A percentile compares a stretch with the other conserved stretches of the same genome.
These are phyloP conservation scores for Lydus trimaculatus DNA, from an alignment of 2,888 invertebrate genomes.

Conservation along the genomic window DNA sequence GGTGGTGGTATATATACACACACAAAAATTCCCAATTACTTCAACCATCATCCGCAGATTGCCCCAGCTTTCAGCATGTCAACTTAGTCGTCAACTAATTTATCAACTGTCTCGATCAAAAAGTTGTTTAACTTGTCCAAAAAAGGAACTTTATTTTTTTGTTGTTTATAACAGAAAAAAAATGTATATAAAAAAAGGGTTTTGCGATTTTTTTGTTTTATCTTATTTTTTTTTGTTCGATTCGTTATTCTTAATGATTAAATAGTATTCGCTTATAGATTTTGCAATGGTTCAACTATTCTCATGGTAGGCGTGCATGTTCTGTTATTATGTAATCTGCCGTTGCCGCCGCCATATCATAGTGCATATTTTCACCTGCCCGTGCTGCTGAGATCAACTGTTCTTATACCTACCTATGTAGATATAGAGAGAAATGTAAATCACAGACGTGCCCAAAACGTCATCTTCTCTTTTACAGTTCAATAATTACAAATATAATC, in stretches of 20 bases:
- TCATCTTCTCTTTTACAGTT: not conserved
- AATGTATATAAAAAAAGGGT: not conserved
- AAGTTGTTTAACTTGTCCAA: not conserved
- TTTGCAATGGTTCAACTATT: slow-evolving; percentile 29
- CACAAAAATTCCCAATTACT: not conserved
- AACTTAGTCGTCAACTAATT: not conserved
- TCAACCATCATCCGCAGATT: not conserved
- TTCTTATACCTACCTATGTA: too few species aligned
- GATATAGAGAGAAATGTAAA: not conserved
- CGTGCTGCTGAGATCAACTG: not conserved
- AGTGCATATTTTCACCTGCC: slow-evolving; percentile 30
- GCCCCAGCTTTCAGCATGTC: not conserved
- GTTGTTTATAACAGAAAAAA: not conserved
- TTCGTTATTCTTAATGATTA: slow-evolving; percentile 11
- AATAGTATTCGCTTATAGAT: slow-evolving; percentile 17
- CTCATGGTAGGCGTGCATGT: slow-evolving; percentile 31
- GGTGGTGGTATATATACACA: too few species aligned
- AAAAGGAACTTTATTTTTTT: not conserved
- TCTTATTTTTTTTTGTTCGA: not conserved
- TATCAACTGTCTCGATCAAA: not conserved
- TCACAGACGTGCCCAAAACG: slow-evolving; percentile 6
- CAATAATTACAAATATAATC: slow-evolving; percentile 9
- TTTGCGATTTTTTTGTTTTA: not conserved
- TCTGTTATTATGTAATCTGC: slow-evolving; percentile 27
- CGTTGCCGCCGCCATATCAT: not conserved